Evolutionary conservation across 1,140 invertebrate genomes (phyloP).

Genomic region (Sycobia sp.): DNA sequence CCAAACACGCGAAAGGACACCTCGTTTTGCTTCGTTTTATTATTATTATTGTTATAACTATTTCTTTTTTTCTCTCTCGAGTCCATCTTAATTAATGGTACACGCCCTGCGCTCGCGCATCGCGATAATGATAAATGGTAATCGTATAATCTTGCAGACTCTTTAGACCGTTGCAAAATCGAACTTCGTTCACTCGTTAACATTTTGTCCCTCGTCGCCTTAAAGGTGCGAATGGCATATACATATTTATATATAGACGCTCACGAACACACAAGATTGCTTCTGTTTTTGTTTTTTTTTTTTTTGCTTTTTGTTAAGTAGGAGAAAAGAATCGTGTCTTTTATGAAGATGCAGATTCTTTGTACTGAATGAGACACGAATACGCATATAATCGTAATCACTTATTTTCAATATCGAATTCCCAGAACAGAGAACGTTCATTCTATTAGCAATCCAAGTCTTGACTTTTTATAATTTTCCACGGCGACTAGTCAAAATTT

Average conservation of each 20-base stretch:
- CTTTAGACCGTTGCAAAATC: conserved; percentile 28
- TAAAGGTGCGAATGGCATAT: not conserved
- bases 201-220: not conserved
- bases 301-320: conserved; percentile 10
- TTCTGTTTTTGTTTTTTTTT: conserved; percentile 5
- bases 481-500: conserved; percentile 27
- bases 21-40: too few species aligned
- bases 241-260: not conserved
- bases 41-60: too few species aligned
- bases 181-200: conserved; percentile 23
- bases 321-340: conserved; percentile 17
- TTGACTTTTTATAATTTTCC: conserved; percentile 9
- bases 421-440: not conserved
- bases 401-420: too few species aligned
- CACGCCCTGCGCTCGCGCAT: not conserved
- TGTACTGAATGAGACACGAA: conserved; percentile 20
- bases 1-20: not conserved
- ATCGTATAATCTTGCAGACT: not conserved
- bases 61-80: not conserved
- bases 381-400: not conserved
- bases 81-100: conserved; percentile 3
- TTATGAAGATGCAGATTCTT: conserved; percentile 17
- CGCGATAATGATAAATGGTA: not conserved
- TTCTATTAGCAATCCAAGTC: conserved; percentile 20
- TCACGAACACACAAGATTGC: conserved; percentile 19